A percentile compares a stretch with the other conserved stretches of the same genome.
phyloP scores from a whole-genome alignment of 2,888 invertebrate species.

The Drosophila paranaensis region DNA sequence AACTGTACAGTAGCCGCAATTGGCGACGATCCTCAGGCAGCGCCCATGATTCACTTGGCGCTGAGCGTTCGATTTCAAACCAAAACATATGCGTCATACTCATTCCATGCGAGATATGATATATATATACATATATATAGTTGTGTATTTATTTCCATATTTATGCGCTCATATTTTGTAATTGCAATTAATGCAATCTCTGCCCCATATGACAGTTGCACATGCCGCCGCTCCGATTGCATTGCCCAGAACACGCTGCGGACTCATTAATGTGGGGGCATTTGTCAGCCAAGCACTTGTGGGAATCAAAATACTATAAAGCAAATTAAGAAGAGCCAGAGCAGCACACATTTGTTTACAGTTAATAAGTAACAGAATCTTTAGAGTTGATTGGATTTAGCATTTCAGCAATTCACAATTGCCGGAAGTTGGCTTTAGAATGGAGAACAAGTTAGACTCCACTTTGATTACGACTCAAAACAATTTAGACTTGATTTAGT shows the following conservation, averaged over 20 bases:
- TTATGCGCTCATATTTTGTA: conserved; percentile 52
- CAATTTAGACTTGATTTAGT: not conserved
- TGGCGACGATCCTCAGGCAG: conserved; percentile 10
- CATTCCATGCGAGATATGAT: conserved; percentile 24
- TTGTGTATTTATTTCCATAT: conserved; percentile 15
- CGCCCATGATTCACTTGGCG: conserved; percentile 57
- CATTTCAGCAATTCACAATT: not conserved
- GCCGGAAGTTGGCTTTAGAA: not conserved
- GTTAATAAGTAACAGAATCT: not conserved
- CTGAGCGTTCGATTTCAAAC: conserved; percentile 43
- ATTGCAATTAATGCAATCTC: conserved; percentile 74
- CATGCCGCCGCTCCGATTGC: conserved; percentile 38
- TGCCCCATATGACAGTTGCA: conserved; percentile 57
- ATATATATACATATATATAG: not conserved
- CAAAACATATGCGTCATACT: conserved; percentile 75
- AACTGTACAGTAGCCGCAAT: conserved; percentile 48
- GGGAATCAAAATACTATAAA: conserved; percentile 15
- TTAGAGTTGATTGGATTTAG: not conserved
- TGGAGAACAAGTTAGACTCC: not conserved
- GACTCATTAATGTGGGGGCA: conserved; percentile 27
- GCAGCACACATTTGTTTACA: not conserved
- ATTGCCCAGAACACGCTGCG: conserved; percentile 37
- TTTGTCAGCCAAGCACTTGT: conserved; percentile 22
- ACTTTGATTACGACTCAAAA: not conserved
- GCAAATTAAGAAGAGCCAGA: not conserved